These are phyloP conservation scores for Heterocephalus glaber DNA, from an alignment of 2,113 vertebrate genomes.

Conservation along the genomic window DNA sequence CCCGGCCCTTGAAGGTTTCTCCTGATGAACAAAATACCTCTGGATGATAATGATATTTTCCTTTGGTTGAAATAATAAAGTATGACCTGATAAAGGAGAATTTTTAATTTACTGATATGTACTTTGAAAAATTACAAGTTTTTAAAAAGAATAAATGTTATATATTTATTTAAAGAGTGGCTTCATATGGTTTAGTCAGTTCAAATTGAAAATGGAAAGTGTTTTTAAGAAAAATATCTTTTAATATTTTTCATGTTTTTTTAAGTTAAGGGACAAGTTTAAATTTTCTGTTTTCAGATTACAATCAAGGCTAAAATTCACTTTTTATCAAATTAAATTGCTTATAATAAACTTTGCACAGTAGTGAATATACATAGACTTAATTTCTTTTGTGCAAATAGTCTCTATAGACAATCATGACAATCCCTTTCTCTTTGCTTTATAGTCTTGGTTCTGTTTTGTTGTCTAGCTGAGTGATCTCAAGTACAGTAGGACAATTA, in stretches of 20 bases:
- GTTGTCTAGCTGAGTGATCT: background rate
- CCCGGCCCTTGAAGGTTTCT: background rate
- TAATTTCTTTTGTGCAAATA: background rate
- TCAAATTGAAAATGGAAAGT: slow-evolving; percentile 21
- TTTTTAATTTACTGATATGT: slow-evolving; percentile 22
- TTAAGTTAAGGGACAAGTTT: background rate
- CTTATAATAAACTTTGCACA: slow-evolving; percentile 17
- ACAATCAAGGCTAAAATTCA: background rate
- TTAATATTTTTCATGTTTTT: background rate
- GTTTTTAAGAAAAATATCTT: slow-evolving; percentile 46
- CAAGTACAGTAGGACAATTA: background rate
- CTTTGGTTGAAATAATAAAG: slow-evolving; percentile 38
- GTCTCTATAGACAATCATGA: background rate
- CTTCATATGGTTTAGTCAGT: background rate
- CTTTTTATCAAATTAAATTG: slow-evolving; percentile 2
- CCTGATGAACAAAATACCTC: background rate
- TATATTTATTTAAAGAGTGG: slow-evolving; percentile 9
- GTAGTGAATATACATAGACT: background rate
- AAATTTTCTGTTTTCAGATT: slow-evolving; percentile 40
- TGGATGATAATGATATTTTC: slow-evolving; percentile 25
- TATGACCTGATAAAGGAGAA: slow-evolving; percentile 5
- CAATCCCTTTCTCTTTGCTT: background rate
- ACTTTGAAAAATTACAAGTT: background rate
- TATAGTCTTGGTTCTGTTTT: background rate
- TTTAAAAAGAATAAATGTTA: background rate